A percentile compares a stretch with the other conserved stretches of the same genome.
Evolutionary conservation across 2,113 vertebrate species (phyloP).

Genomic region (Noctilio leporinus): DNA sequence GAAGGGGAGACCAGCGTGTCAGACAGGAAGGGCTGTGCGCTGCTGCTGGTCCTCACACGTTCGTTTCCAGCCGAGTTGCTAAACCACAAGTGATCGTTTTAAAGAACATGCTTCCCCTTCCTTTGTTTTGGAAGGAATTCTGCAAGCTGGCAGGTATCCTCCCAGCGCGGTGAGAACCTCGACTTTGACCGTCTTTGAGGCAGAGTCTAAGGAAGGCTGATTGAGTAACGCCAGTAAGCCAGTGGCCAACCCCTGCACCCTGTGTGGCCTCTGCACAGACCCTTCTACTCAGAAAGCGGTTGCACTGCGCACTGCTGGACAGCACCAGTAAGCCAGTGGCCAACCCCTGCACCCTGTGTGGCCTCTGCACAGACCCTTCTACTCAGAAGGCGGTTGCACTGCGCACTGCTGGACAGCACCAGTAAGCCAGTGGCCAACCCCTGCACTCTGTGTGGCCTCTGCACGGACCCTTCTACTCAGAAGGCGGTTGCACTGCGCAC

Average conservation of each 20-base stretch:
- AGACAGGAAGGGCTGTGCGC: neutral
- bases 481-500: neutral
- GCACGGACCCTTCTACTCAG: neutral
- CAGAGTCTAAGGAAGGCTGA: neutral
- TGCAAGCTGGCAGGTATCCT: neutral
- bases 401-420: too few relatives aligned
- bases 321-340: too few relatives aligned
- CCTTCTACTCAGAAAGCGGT: too few relatives aligned
- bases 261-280: too few relatives aligned
- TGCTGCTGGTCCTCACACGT: neutral
- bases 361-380: too few relatives aligned
- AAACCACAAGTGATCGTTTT: neutral
- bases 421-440: neutral
- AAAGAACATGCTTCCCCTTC: neutral
- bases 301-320: too few relatives aligned
- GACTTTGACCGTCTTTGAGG: neutral
- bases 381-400: too few relatives aligned
- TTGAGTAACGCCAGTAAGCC: too few relatives aligned
- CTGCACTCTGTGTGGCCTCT: neutral
- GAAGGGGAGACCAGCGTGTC: neutral
- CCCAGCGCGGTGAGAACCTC: neutral
- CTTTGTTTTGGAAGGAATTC: slow-evolving; percentile 8
- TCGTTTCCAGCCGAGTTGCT: neutral
- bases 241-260: too few relatives aligned
- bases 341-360: too few relatives aligned